Percentiles rank a stretch among this genome's conserved stretches.
phyloP scores from a whole-genome alignment of 2,797 vertebrate genomes.

The Spondyliosoma cantharus region DNA sequence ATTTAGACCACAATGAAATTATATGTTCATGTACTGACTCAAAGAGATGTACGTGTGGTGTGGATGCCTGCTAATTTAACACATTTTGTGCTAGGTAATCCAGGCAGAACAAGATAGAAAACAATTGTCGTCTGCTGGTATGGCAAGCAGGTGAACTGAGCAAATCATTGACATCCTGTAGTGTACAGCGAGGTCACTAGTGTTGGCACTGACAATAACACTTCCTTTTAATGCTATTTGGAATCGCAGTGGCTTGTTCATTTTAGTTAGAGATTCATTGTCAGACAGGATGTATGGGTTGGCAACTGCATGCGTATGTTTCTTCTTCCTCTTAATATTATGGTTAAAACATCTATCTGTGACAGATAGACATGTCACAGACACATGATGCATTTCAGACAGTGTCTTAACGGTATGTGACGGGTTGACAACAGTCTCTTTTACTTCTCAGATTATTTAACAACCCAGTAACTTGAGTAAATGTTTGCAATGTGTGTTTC shows the following conservation, averaged over 20 bases:
- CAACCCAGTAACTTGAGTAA: no score
- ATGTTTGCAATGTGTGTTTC: no score
- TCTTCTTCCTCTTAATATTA: neutral
- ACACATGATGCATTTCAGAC: neutral
- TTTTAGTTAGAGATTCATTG: neutral
- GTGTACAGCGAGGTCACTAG: neutral
- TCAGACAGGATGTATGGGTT: no score
- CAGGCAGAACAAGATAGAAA: neutral
- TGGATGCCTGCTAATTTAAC: neutral
- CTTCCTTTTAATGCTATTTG: neutral
- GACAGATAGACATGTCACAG: no score
- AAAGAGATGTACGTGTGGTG: neutral
- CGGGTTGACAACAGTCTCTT: neutral
- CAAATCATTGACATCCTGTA: neutral
- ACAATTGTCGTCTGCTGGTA: neutral
- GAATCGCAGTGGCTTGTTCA: neutral
- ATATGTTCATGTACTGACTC: no score
- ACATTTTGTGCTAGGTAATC: neutral
- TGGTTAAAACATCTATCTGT: neutral
- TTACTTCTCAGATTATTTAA: no score
- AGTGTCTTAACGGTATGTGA: neutral
- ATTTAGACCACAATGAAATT: neutral
- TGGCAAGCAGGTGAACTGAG: neutral
- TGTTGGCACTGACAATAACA: neutral
- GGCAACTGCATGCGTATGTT: neutral